Percentiles rank a stretch among this genome's conserved stretches.
phyloP scores from a whole-genome alignment of 2,888 invertebrate genomes.

The Drosophila paranaensis region DNA sequence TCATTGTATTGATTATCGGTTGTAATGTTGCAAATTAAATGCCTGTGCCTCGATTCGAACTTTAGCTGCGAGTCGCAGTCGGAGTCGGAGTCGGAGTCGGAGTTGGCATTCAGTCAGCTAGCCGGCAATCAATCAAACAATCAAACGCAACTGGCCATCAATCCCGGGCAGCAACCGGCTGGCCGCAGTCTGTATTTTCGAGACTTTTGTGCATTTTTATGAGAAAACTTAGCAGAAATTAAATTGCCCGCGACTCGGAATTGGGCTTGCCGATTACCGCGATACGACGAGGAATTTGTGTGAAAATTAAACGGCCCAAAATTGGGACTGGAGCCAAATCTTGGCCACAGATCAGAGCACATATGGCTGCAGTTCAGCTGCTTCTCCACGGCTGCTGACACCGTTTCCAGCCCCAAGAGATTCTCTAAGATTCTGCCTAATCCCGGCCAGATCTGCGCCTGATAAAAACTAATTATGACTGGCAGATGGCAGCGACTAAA shows the following conservation, averaged over 20 bases:
- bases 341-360: neutral
- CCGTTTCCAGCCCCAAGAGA: conserved; percentile 57
- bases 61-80: conserved; percentile 15
- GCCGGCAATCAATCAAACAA: conserved; percentile 70
- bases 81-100: neutral
- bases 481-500: conserved; percentile 30
- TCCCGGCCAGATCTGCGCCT: conserved; percentile 65
- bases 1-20: conserved; percentile 83
- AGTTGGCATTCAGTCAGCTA: conserved; percentile 36
- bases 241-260: conserved; percentile 61
- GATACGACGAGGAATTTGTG: conserved; percentile 75
- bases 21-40: conserved; percentile 84
- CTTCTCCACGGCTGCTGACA: conserved; percentile 56
- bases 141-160: conserved; percentile 75
- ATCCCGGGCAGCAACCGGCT: conserved; percentile 41
- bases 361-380: neutral
- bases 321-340: conserved; percentile 37
- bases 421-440: conserved; percentile 52
- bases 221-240: conserved; percentile 80
- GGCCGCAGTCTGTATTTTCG: conserved; percentile 72
- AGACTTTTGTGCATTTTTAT: conserved; percentile 77
- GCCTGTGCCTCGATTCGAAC: conserved; percentile 62
- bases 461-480: conserved; percentile 76
- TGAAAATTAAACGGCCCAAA: conserved; percentile 72
- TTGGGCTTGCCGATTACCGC: conserved; percentile 52